A percentile compares a stretch with the other conserved stretches of the same genome.
These are phyloP conservation scores for Amazona finschi DNA, from an alignment of 2,797 vertebrate species.

Conservation along the genomic window DNA sequence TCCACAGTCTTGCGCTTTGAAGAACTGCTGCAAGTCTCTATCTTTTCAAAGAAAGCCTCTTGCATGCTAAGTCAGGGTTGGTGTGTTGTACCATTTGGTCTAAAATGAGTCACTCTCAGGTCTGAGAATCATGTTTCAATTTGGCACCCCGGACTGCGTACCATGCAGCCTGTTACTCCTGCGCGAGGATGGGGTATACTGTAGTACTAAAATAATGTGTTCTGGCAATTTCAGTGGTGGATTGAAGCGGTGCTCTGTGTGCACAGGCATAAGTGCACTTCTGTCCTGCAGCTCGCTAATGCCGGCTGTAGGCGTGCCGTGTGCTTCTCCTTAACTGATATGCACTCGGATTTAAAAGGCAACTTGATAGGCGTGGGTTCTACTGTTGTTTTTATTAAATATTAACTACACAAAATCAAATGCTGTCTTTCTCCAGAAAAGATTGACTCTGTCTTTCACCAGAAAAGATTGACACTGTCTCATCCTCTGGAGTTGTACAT, in stretches of 20 bases:
- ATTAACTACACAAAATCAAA: background rate
- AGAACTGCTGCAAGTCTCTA: background rate
- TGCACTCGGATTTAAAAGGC: background rate
- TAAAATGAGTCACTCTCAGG: constrained; percentile 38
- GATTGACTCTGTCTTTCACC: background rate
- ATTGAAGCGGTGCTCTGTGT: background rate
- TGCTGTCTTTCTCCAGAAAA: background rate
- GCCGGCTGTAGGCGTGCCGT: background rate
- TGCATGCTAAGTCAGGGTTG: constrained; percentile 4
- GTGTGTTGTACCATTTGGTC: constrained; percentile 19
- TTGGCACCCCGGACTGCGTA: constrained; percentile 21
- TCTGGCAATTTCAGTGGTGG: background rate
- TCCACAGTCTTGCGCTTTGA: background rate
- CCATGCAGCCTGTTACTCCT: constrained; percentile 1
- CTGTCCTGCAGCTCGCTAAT: background rate
- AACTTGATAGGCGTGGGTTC: background rate
- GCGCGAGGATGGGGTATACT: background rate
- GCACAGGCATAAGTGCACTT: background rate
- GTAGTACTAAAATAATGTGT: constrained; percentile 11
- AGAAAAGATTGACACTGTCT: background rate
- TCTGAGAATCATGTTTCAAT: constrained; percentile 53
- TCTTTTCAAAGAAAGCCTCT: constrained; percentile 5
- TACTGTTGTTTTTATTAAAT: background rate
- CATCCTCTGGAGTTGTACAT: background rate
- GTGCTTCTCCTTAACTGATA: background rate